Base-by-base conservation (phyloP, 2,888 invertebrate genomes). In the Drosophila dives region DNA sequence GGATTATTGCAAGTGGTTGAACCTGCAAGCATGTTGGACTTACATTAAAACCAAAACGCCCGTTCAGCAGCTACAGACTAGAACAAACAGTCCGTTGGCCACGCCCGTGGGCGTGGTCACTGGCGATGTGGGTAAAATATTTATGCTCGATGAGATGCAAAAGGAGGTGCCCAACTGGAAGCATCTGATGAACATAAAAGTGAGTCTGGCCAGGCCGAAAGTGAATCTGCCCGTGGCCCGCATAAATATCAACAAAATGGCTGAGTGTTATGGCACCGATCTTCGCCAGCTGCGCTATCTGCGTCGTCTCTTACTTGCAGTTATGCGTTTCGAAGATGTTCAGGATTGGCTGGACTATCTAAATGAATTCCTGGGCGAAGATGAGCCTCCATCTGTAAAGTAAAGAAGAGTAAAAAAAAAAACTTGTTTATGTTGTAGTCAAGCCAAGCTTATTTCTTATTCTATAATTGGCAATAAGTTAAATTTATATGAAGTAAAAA, bases 1-100 rank as follows among this genome's bases (percentile, higher is more conserved):
- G 29, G 90, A 86, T 42, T 93, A 92, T 59, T 91, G 92, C 53
- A 69, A 86, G 3, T 90, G 90, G 77, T 75, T 90, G 68, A 87
- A 88, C n/a, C 63, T 87, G 3, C 79, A 83, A 23, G 80, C 83
- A 0, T 89, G 89, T 58, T 80, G 91, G 66, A 77, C 81, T 12
- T 83, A 77, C 10, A 75, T 92, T 5, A 81, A 82, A 32, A 78
- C 78, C 54, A 80, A 81, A 32, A 49, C 54, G 10, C 42, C 69
- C 2, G 70, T 89, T 20, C 59, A 78, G 29, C 82, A 72, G 17
- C 17, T 86, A 23, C 83, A 88, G 54, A 73, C 87, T 23, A 32
- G 77, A 33, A 65, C 89, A 54, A 72, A 74, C 58, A 59, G 81
- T 75, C 62, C 84, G 55, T 65, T 86, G 60, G 68, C 77, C 50